Evolutionary conservation across 2,888 invertebrate species (phyloP), one percentile per base, ranked within the genome.

Genomic region (Drosophila neutralis): DNA sequence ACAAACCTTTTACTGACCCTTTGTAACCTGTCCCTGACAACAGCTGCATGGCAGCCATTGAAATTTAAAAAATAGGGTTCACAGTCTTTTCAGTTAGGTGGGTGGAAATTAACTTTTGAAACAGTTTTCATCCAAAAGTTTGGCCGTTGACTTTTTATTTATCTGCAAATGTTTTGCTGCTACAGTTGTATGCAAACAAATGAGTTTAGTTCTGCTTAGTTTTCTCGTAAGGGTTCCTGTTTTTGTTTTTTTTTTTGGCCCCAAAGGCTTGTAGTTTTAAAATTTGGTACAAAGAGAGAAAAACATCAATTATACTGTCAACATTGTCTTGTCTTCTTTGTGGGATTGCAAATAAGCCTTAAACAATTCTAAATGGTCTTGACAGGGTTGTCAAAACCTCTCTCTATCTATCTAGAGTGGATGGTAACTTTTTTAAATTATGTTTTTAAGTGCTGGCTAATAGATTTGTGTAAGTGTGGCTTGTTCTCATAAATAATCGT

Each of bases 1-100:
- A 51, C 57, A 63, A 76, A 68, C 66, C 59, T 29, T 38, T 35
- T 18, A 15, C 21, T 35, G 57, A 54, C 63, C 65, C 62, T 75
- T 74, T 63, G 13, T 40, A 45, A 48, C 42, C 48, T 33, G n/a
- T 29, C 48, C 58, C 51, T 27, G 70, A 49, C 61, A 64, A 61
- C 66, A 64, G 62, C 63, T 71, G 64, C 33, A 21, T 24, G 29
- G 24, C 40, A 35, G 15, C 35, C 29, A 24, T 18, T 31, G 21
- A 21, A 42, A 56, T 38, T 21, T 40, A 29, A n/a, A 24, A n/a
- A 27, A 49, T 38, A 53, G 21, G 54, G 54, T 60, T 49, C 11
- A 21, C 29, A n/a, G 38, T 36, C 35, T 10, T 40, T 42, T 51
- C 18, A 3, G 11, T 56, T 49, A 4, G 27, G 29, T 38, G 54